Conservation (phyloP, 2,888 invertebrate genomes). For the Phytoseiulus persimilis region DNA sequence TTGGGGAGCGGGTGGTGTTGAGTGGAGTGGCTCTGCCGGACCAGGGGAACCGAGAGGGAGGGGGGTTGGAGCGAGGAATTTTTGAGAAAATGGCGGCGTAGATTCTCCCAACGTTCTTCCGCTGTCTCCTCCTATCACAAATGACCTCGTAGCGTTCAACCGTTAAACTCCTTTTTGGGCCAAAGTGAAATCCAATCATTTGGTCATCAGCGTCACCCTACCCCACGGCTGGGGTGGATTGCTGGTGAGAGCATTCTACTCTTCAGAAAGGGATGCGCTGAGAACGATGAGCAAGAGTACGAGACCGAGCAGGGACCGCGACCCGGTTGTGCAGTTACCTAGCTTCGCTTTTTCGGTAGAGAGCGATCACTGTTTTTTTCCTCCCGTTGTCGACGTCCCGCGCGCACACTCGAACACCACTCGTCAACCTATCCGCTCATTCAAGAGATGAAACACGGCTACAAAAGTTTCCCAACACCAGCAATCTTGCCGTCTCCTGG, state of each 20-base stretch:
- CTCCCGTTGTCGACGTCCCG: neutral
- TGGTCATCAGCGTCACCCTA: neutral
- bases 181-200: conserved; percentile 5
- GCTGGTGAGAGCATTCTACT: neutral
- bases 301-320: no score
- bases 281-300: neutral
- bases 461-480: neutral
- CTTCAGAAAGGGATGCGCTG: neutral
- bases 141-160: neutral
- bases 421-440: neutral
- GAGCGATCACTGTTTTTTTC: neutral
- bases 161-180: neutral
- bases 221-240: neutral
- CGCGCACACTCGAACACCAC: neutral
- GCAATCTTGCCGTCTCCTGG: neutral
- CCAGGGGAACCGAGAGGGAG: neutral
- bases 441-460: conserved; percentile 5
- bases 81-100: neutral
- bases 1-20: neutral
- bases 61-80: neutral
- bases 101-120: neutral
- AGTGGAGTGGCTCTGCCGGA: neutral
- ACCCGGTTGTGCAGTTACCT: neutral
- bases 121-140: neutral
- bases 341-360: neutral